Evolutionary conservation across 1,140 invertebrate species (phyloP).

Genomic region (Vollenhovia emeryi): DNA sequence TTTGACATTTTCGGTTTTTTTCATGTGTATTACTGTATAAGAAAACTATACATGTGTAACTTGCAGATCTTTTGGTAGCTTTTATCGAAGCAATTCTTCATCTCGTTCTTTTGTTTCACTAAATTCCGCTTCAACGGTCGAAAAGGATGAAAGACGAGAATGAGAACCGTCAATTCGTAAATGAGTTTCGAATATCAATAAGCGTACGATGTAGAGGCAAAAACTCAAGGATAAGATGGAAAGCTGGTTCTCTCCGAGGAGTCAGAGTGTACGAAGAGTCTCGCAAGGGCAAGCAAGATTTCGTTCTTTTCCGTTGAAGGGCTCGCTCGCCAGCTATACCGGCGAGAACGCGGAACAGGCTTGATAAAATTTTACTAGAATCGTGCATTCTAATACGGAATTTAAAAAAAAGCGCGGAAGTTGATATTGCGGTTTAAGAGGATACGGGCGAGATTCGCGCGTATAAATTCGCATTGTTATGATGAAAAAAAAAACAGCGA

Average conservation of each 20-base stretch:
- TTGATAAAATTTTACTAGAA: not conserved
- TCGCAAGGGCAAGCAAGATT: conserved; percentile 12
- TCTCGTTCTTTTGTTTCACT: not conserved
- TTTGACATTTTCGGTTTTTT: not conserved
- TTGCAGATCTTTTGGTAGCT: not conserved
- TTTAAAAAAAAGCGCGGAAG: not conserved
- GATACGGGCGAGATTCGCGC: not conserved
- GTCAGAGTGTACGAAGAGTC: not conserved
- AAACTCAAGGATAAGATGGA: conserved; percentile 69
- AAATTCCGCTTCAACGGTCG: not conserved
- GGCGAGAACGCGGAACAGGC: not conserved
- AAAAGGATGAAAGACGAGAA: not conserved
- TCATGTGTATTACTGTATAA: too few relatives aligned
- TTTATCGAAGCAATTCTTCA: not conserved
- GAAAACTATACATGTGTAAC: not conserved
- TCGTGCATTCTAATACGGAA: not conserved
- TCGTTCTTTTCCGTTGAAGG: not conserved
- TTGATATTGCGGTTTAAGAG: not conserved
- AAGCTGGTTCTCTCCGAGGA: conserved; percentile 36
- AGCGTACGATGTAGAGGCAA: conserved; percentile 29
- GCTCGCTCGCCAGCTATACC: not conserved
- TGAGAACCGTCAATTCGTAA: conserved; percentile 6
- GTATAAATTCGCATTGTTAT: not conserved
- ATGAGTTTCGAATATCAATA: conserved; percentile 13
- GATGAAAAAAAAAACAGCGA: not conserved